A percentile compares a stretch with the other conserved stretches of the same genome.
These are phyloP conservation scores for Allophyes oxyacanthae DNA, from an alignment of 2,888 invertebrate species.

Conservation along the genomic window DNA sequence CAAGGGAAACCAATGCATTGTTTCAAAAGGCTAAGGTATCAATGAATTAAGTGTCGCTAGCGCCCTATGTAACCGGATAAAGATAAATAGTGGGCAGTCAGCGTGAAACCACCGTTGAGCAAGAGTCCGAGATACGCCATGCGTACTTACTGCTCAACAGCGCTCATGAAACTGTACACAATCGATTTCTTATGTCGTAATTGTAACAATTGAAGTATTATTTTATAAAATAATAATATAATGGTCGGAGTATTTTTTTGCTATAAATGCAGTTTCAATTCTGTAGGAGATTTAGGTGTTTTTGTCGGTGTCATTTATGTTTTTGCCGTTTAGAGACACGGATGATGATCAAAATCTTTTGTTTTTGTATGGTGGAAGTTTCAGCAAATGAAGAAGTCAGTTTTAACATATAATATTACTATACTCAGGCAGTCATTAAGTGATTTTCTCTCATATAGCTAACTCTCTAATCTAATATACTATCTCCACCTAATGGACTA, in stretches of 20 bases:
- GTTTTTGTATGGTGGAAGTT: too few relatives aligned
- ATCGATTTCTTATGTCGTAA: slow-evolving; percentile 57
- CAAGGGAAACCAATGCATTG: slow-evolving; percentile 45
- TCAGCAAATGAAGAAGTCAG: too few relatives aligned
- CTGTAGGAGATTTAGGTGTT: too few relatives aligned
- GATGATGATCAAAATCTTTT: too few relatives aligned
- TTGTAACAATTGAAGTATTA: slow-evolving; percentile 29
- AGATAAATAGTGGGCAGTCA: slow-evolving; percentile 62
- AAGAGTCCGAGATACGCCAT: slow-evolving; percentile 65
- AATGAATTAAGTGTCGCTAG: slow-evolving; percentile 52
- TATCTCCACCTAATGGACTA: slow-evolving; percentile 17
- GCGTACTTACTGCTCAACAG: slow-evolving; percentile 48
- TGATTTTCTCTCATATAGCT: too few relatives aligned
- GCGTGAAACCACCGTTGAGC: slow-evolving; percentile 73
- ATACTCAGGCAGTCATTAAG: too few relatives aligned
- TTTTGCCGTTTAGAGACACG: not conserved
- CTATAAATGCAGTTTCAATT: too few relatives aligned
- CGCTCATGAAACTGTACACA: slow-evolving; percentile 48
- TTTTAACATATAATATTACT: too few relatives aligned
- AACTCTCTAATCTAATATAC: too few relatives aligned
- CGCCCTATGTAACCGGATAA: slow-evolving; percentile 68
- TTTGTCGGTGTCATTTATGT: not conserved
- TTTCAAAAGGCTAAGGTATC: slow-evolving; percentile 54
- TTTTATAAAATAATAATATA: slow-evolving; percentile 21
- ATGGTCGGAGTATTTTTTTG: slow-evolving; percentile 1